Evolutionary conservation across 2,113 vertebrate genomes (phyloP).

Genomic region (Mastomys natalensis): DNA sequence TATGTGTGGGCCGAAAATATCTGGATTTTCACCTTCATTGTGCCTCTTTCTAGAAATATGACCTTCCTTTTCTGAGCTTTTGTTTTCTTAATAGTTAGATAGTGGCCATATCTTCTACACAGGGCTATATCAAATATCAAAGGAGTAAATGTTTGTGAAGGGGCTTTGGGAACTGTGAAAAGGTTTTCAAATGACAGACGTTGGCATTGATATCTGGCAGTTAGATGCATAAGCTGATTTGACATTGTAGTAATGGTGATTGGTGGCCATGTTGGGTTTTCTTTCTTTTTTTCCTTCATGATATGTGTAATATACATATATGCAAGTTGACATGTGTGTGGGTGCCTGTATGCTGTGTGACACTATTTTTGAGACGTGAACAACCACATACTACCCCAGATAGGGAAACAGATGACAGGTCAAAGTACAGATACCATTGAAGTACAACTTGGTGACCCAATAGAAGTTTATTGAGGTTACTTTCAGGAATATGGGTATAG

Average conservation of each 20-base stretch:
- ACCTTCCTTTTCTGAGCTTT: background rate
- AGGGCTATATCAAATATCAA: background rate
- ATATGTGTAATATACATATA: background rate
- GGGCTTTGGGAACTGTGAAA: background rate
- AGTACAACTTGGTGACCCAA: background rate
- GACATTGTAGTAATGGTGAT: background rate
- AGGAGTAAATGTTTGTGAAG: background rate
- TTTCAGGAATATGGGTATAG: background rate
- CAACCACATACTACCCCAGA: background rate
- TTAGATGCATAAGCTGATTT: background rate
- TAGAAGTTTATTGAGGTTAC: too few relatives aligned
- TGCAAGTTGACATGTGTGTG: background rate
- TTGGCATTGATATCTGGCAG: background rate
- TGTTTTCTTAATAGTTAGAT: constrained; percentile 13
- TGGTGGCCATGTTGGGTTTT: background rate
- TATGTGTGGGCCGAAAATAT: background rate
- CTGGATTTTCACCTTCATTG: constrained; percentile 7
- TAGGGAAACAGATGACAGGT: background rate
- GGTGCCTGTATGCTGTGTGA: background rate
- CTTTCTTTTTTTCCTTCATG: background rate
- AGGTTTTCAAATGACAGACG: constrained; percentile 35
- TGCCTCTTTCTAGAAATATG: background rate
- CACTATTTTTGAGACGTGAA: background rate
- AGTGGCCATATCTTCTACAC: background rate
- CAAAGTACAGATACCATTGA: background rate